Evolutionary conservation across 2,797 vertebrate species (phyloP).

Genomic region (Chrysocyon brachyurus): DNA sequence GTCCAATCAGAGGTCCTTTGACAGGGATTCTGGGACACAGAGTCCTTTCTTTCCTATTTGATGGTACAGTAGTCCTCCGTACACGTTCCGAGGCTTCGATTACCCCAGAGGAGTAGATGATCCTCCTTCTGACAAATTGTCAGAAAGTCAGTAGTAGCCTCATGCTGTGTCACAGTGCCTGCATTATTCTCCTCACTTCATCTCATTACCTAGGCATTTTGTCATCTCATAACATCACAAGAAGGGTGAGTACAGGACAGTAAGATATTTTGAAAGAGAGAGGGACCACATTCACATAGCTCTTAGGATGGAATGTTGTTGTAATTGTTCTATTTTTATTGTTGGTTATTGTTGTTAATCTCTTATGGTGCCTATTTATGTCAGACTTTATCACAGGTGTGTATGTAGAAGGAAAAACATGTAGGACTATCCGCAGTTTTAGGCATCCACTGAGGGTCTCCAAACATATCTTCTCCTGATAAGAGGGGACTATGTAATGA

Average conservation of each 20-base stretch:
- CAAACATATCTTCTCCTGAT: not conserved
- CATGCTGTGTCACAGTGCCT: too few relatives aligned
- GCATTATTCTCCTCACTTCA: not conserved
- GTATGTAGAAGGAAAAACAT: not conserved
- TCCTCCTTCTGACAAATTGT: not conserved
- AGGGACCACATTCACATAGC: not conserved
- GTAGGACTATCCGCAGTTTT: not conserved
- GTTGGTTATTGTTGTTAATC: not conserved
- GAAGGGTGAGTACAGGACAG: not conserved
- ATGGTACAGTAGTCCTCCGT: not conserved
- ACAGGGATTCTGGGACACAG: not conserved
- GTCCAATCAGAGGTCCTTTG: not conserved
- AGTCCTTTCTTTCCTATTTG: not conserved
- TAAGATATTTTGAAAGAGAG: not conserved
- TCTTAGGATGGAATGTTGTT: not conserved
- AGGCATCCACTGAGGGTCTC: not conserved
- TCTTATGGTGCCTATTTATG: not conserved
- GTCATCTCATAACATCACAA: not conserved
- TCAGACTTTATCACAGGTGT: not conserved
- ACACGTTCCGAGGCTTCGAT: not conserved
- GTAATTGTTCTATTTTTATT: not conserved
- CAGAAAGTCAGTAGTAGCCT: not conserved
- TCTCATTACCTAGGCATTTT: not conserved
- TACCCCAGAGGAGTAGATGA: not conserved
- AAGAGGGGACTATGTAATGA: not conserved